These are phyloP conservation scores for Phodopus roborovskii DNA, from an alignment of 2,113 vertebrate species.

Conservation along the genomic window DNA sequence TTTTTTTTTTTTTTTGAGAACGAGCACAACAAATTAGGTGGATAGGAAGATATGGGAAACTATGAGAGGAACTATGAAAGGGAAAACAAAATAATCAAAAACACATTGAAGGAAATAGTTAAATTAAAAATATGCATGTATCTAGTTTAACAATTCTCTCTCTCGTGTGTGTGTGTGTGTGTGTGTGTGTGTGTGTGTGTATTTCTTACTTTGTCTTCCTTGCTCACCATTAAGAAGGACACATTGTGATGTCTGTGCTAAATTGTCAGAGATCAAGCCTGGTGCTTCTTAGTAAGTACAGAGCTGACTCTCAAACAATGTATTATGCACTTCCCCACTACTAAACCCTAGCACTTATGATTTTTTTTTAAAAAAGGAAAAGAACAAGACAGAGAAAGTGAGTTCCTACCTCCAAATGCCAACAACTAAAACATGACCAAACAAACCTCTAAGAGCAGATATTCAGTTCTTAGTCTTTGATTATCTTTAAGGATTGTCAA, in stretches of 20 bases:
- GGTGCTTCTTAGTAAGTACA: background rate
- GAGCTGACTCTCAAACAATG: background rate
- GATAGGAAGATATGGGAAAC: background rate
- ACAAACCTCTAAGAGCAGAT: background rate
- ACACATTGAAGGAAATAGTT: background rate
- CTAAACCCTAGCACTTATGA: background rate
- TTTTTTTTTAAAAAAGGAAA: background rate
- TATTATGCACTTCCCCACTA: background rate
- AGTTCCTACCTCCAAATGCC: accelerated
- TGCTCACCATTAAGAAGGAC: background rate
- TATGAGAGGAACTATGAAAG: background rate
- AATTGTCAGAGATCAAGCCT: background rate
- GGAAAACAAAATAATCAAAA: background rate
- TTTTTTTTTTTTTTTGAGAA: background rate
- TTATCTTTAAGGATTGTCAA: background rate
- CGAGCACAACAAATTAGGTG: background rate
- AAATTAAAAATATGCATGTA: background rate
- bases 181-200: too few species aligned
- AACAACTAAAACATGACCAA: background rate
- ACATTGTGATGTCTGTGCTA: background rate
- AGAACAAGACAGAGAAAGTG: background rate
- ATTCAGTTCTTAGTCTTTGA: background rate
- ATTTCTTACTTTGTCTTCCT: background rate
- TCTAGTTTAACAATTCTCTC: background rate
- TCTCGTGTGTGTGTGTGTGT: too few species aligned